These are phyloP conservation scores for Danio rerio DNA, from an alignment of 2,113 vertebrate species.

Conservation along the genomic window GRCz12tu NC_133179.1:10451501-10452000, in stretches of 20 bases:
- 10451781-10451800: neutral
- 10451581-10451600: conserved; percentile 24
- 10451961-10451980: too few species aligned
- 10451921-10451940: too few species aligned
- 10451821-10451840: too few species aligned
- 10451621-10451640: neutral
- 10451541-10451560: neutral
- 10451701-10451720: neutral
- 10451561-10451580: neutral
- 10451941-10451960: too few species aligned
- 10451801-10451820: neutral
- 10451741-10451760: neutral
- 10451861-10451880: too few species aligned
- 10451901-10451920: too few species aligned
- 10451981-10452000: too few species aligned
- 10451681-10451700: neutral
- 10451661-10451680: neutral
- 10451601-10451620: conserved; percentile 2
- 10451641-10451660: neutral
- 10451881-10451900: too few species aligned
- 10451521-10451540: neutral
- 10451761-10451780: neutral
- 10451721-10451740: neutral
- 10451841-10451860: too few species aligned
- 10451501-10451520: too few species aligned